Conservation (phyloP, 2,113 vertebrate genomes). For the Chaetops frenatus region DNA sequence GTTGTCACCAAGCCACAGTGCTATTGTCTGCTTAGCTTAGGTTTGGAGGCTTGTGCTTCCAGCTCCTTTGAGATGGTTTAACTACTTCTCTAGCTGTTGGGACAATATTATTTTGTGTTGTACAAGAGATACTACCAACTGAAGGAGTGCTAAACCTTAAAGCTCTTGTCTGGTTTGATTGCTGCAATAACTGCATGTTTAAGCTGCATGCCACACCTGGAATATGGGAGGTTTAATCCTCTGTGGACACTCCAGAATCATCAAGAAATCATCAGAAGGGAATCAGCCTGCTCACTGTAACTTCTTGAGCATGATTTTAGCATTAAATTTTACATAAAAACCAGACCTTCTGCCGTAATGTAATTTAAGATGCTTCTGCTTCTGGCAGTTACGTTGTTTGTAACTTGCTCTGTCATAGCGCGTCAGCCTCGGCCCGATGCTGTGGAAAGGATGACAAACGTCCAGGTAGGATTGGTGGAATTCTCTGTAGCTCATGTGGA, state of each 20-base stretch:
- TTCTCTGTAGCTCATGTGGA: neutral
- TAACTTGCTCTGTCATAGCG: neutral
- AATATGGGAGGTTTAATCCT: neutral
- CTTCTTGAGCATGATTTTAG: neutral
- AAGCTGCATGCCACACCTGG: neutral
- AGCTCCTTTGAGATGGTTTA: neutral
- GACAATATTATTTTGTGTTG: neutral
- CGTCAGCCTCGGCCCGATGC: fast-evolving
- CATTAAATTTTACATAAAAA: neutral
- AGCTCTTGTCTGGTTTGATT: neutral
- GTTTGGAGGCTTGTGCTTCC: neutral
- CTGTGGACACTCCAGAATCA: neutral
- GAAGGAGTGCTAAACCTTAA: neutral
- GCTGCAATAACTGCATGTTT: neutral
- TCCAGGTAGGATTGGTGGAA: neutral
- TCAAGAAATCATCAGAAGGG: neutral
- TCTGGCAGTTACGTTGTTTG: fast-evolving
- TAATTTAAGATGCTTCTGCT: neutral
- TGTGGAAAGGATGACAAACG: neutral
- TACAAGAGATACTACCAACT: neutral
- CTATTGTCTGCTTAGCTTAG: neutral
- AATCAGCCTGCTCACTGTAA: neutral
- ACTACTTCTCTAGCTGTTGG: neutral
- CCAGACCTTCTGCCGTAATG: neutral
- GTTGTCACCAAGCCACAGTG: neutral